These are phyloP conservation scores for Druon quercuslanigerum DNA, from an alignment of 1,140 invertebrate genomes.

Conservation along the genomic window DNA sequence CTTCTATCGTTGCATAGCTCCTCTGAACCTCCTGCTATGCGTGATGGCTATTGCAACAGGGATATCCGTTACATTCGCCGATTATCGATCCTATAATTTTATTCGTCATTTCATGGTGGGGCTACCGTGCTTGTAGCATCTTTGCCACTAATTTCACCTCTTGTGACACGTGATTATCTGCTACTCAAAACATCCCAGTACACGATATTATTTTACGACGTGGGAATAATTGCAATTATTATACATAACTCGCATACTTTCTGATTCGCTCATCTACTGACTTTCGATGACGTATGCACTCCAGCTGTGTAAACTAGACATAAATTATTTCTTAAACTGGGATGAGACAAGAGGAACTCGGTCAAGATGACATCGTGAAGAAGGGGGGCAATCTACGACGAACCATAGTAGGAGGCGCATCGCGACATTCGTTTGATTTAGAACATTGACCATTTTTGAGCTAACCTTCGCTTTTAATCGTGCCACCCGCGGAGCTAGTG, in stretches of 20 bases:
- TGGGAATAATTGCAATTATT: conserved; percentile 60
- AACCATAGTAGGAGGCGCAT: conserved; percentile 40
- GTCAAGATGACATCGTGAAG: conserved; percentile 42
- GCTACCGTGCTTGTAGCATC: conserved; percentile 27
- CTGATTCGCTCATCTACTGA: neutral
- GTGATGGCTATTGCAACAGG: conserved; percentile 18
- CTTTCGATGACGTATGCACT: conserved; percentile 3
- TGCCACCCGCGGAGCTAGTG: neutral
- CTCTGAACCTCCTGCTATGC: conserved; percentile 27
- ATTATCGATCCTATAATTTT: conserved; percentile 35
- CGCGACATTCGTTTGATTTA: conserved; percentile 32
- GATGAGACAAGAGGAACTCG: conserved; percentile 42
- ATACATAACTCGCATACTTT: conserved; percentile 27
- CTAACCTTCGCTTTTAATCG: conserved; percentile 21
- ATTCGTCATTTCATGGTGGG: conserved; percentile 27
- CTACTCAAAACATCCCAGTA: conserved; percentile 12
- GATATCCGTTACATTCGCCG: conserved; percentile 36
- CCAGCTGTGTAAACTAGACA: conserved; percentile 29
- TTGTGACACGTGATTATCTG: conserved; percentile 22
- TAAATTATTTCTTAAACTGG: conserved; percentile 28
- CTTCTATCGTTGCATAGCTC: conserved; percentile 10
- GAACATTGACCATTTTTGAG: conserved; percentile 34
- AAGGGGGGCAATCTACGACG: conserved; percentile 23
- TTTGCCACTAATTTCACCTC: conserved; percentile 31
- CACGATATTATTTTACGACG: conserved; percentile 42